Percentiles rank a stretch among this genome's conserved stretches.
phyloP scores from a whole-genome alignment of 2,113 vertebrate genomes.

The Cynopterus brachyotis region DNA sequence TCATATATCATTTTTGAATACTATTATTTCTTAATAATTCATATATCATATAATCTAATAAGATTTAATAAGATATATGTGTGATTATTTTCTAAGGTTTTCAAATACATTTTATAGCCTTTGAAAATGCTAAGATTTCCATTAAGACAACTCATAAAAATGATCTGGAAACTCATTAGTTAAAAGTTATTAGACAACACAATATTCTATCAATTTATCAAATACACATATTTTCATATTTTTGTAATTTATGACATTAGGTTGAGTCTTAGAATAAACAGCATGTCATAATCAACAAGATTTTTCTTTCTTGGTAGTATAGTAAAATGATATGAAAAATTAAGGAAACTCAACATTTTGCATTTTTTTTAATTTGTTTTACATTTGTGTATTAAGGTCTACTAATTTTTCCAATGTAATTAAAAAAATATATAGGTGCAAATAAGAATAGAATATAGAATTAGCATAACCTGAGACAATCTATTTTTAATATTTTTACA shows the following conservation, averaged over 20 bases:
- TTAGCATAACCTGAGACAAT: neutral
- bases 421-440: neutral
- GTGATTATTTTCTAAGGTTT: neutral
- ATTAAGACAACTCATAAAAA: neutral
- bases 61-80: neutral
- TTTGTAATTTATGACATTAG: neutral
- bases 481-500: neutral
- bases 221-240: neutral
- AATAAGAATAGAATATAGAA: neutral
- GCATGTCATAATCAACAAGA: neutral
- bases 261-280: neutral
- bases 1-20: neutral
- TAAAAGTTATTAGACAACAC: neutral
- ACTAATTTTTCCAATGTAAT: neutral
- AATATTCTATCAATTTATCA: neutral
- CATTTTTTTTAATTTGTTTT: neutral
- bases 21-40: neutral
- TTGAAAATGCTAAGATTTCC: neutral
- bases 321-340: neutral
- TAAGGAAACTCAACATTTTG: neutral
- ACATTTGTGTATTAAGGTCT: neutral
- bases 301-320: neutral
- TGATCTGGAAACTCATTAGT: neutral
- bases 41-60: neutral
- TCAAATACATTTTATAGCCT: neutral